phyloP scores from a whole-genome alignment of 2,888 invertebrate genomes.

The Parelbella ahira region DNA sequence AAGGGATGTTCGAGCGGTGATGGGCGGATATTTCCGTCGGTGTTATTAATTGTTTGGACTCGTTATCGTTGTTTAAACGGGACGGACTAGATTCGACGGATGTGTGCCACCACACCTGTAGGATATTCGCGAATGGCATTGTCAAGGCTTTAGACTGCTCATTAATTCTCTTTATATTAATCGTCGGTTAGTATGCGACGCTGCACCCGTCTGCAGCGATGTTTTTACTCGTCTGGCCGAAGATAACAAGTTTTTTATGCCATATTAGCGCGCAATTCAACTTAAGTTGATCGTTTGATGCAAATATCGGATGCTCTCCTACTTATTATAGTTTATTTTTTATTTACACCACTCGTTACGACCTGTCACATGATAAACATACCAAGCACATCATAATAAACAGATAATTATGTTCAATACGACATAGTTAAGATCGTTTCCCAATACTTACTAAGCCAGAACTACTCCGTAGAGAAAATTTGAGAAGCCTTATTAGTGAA shows the following conservation, averaged over 20 bases:
- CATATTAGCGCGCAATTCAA: conserved; percentile 28
- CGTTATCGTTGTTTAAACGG: conserved; percentile 44
- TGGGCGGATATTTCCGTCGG: conserved; percentile 71
- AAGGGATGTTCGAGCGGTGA: conserved; percentile 59
- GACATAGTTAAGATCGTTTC: too few species aligned
- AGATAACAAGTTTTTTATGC: conserved; percentile 32
- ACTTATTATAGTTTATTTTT: neutral
- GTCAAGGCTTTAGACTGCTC: conserved; percentile 42
- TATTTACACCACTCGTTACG: neutral
- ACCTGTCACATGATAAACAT: too few species aligned
- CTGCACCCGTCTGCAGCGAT: conserved; percentile 59
- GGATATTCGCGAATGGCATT: conserved; percentile 56
- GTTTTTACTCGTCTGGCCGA: conserved; percentile 49
- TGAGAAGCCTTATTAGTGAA: conserved; percentile 2
- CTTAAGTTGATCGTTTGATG: conserved; percentile 30
- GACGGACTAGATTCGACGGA: conserved; percentile 57
- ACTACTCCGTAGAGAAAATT: too few species aligned
- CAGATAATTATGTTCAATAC: too few species aligned
- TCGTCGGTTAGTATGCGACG: conserved; percentile 57
- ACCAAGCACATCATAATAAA: too few species aligned
- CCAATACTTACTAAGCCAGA: too few species aligned
- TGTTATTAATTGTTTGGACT: conserved; percentile 58
- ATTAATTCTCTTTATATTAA: conserved; percentile 60
- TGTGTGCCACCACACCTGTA: conserved; percentile 52
- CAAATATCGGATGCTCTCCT: conserved; percentile 15